Conservation (phyloP, 2,888 invertebrate species). For the Eupithecia tripunctaria region DNA sequence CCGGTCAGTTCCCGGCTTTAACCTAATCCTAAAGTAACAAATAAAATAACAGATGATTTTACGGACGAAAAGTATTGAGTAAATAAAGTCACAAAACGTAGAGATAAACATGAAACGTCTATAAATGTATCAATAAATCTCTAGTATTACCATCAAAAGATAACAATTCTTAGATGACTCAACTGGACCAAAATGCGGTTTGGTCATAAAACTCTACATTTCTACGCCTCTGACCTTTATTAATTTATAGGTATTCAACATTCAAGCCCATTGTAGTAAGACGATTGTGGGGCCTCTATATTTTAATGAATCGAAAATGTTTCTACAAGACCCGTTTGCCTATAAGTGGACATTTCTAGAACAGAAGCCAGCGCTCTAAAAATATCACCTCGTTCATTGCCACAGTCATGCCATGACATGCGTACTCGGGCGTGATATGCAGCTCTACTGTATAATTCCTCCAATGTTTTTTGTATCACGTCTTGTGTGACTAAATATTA, state of each 20-base stretch:
- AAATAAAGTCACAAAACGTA: neutral
- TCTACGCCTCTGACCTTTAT: conserved; percentile 26
- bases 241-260: conserved; percentile 23
- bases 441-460: too few species aligned
- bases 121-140: conserved; percentile 15
- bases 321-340: conserved; percentile 58
- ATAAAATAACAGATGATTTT: neutral
- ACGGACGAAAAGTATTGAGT: neutral
- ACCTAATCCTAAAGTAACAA: neutral
- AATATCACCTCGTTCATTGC: neutral
- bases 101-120: neutral
- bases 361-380: conserved; percentile 9
- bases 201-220: conserved; percentile 17
- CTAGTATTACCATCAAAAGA: conserved; percentile 8
- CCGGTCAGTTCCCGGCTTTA: neutral
- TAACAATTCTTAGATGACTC: conserved; percentile 20
- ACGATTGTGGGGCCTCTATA: conserved; percentile 39
- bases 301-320: conserved; percentile 58
- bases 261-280: conserved; percentile 22
- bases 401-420: too few species aligned
- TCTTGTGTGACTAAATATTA: too few species aligned
- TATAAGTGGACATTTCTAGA: conserved; percentile 63
- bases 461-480: too few species aligned
- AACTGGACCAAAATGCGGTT: conserved; percentile 32
- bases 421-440: too few species aligned